These are phyloP conservation scores for Gymnothorax javanicus DNA, from an alignment of 2,797 vertebrate genomes.

Conservation along the genomic window DNA sequence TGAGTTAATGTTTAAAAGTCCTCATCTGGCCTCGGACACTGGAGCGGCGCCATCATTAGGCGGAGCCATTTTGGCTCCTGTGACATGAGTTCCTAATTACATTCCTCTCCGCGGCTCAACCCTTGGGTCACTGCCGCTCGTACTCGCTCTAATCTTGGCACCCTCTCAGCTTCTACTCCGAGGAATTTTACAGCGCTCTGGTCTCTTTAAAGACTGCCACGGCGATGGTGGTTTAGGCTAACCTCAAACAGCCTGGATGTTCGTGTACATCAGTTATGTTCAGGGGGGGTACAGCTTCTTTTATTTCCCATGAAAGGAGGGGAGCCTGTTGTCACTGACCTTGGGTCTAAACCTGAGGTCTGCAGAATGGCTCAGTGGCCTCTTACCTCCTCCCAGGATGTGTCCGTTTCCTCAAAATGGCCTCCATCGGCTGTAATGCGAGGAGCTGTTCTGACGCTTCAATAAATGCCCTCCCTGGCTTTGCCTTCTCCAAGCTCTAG, in stretches of 20 bases:
- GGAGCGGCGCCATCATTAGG: constrained; percentile 64
- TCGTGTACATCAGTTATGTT: background rate
- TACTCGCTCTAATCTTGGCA: background rate
- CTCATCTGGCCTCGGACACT: constrained; percentile 71
- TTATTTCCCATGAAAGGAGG: background rate
- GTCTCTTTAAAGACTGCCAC: background rate
- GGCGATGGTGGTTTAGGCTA: background rate
- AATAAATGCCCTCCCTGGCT: background rate
- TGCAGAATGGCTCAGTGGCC: constrained; percentile 10
- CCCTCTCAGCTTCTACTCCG: background rate
- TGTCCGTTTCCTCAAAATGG: background rate
- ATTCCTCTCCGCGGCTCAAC: background rate
- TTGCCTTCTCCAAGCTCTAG: background rate
- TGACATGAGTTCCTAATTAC: constrained; percentile 1
- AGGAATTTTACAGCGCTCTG: background rate
- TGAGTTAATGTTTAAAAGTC: constrained; percentile 70
- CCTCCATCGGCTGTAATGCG: background rate
- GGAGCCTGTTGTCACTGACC: background rate
- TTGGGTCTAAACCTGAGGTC: background rate
- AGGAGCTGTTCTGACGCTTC: background rate
- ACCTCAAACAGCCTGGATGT: background rate
- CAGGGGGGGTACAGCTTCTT: background rate
- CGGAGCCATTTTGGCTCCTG: constrained; percentile 62
- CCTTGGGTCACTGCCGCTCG: background rate
- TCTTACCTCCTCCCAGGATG: background rate